Evolutionary conservation across 2,113 vertebrate genomes (phyloP).

Genomic region (Pluvialis apricaria): DNA sequence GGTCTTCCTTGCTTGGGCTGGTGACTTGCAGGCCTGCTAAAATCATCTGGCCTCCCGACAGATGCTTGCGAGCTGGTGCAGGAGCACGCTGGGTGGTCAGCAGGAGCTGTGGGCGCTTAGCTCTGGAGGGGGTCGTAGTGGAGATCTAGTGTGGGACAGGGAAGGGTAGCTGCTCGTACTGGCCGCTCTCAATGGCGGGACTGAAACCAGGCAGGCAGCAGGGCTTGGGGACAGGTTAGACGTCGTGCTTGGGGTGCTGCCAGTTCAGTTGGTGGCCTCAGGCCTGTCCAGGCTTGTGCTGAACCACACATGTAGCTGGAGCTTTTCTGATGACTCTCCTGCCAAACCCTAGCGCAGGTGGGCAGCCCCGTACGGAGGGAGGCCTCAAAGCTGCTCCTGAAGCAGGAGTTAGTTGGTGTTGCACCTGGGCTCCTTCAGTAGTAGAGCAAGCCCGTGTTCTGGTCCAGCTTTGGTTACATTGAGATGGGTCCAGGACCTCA

Average conservation of each 20-base stretch:
- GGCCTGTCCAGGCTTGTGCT: not conserved
- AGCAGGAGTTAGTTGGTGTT: not conserved
- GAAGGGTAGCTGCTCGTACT: not conserved
- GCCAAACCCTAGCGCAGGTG: too few relatives aligned
- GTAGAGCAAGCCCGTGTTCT: not conserved
- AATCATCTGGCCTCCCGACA: not conserved
- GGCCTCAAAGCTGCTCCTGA: not conserved
- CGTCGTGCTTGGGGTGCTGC: not conserved
- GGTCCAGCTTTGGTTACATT: not conserved
- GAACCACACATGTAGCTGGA: rapidly evolving
- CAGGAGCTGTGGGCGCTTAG: not conserved
- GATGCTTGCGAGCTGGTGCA: too few relatives aligned
- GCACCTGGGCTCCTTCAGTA: not conserved
- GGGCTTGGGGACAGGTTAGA: not conserved
- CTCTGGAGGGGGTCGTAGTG: not conserved
- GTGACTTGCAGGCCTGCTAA: not conserved
- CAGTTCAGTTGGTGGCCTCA: not conserved
- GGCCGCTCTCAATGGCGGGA: rapidly evolving
- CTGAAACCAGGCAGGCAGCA: not conserved
- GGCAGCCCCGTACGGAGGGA: rapidly evolving
- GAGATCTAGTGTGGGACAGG: not conserved
- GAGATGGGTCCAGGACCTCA: not conserved
- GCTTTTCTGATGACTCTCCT: not conserved
- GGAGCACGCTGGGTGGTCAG: rapidly evolving
- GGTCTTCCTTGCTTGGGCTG: not conserved